Conservation (phyloP, 1,140 invertebrate species). For the Cryptotermes secundus region DNA sequence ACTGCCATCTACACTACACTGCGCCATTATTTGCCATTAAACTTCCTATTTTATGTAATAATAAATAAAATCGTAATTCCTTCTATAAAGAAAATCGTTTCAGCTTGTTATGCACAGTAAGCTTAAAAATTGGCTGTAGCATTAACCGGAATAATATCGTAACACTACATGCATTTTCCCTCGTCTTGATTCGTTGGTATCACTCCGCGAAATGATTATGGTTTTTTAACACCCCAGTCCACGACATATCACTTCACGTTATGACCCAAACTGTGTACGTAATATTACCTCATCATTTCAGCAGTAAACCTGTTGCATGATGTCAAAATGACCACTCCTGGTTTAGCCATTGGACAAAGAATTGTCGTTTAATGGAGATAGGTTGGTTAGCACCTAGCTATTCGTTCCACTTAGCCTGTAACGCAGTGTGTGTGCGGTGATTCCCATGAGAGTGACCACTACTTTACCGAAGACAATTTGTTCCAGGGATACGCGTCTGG, state of each 20-base stretch:
- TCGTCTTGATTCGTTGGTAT: not conserved
- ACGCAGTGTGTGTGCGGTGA: not conserved
- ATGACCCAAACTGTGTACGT: not conserved
- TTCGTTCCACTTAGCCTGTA: not conserved
- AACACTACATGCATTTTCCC: not conserved
- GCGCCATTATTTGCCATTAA: too few relatives aligned
- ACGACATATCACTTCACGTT: not conserved
- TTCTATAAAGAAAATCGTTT: too few relatives aligned
- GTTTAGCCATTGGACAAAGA: not conserved
- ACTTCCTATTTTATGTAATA: too few relatives aligned
- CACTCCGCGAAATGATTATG: not conserved
- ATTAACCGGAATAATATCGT: not conserved
- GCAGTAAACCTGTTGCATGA: not conserved
- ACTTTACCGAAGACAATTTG: too few relatives aligned
- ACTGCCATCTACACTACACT: too few relatives aligned
- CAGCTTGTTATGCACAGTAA: too few relatives aligned
- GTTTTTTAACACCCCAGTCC: not conserved
- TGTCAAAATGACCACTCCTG: not conserved
- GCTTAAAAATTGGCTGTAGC: too few relatives aligned
- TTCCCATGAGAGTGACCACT: not conserved
- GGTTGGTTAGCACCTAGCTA: not conserved
- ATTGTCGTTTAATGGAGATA: not conserved
- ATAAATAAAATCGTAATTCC: too few relatives aligned
- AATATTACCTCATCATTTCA: not conserved
- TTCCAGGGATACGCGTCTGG: too few relatives aligned